Evolutionary conservation across 2,113 vertebrate species (phyloP).

Genomic region (Semicossyphus pulcher): DNA sequence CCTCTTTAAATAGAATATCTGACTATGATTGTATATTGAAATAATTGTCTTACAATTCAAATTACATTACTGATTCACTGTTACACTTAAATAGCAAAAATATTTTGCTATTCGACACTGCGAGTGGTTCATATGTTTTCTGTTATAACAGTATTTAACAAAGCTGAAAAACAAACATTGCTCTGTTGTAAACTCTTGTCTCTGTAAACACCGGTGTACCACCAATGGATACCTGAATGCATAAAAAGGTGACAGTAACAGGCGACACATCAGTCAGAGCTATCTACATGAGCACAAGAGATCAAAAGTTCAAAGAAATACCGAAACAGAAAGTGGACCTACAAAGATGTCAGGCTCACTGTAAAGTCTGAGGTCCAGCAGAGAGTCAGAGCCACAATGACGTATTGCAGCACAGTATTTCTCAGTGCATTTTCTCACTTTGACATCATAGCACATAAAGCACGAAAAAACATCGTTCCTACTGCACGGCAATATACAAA

Average conservation of each 20-base stretch:
- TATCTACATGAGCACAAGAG: constrained; percentile 54
- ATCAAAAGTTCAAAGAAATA: constrained; percentile 12
- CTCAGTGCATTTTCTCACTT: constrained; percentile 76
- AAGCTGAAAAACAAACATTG: constrained; percentile 39
- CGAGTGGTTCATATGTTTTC: constrained; percentile 39
- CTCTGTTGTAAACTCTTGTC: constrained; percentile 68
- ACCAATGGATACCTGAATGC: constrained; percentile 63
- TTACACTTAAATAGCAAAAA: constrained; percentile 20
- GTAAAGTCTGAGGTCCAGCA: constrained; percentile 49
- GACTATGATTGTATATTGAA: neutral
- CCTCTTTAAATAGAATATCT: constrained; percentile 5
- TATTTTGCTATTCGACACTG: constrained; percentile 28
- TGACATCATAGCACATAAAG: constrained; percentile 76
- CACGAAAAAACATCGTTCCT: constrained; percentile 66
- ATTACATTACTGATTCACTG: constrained; percentile 28
- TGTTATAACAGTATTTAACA: constrained; percentile 26
- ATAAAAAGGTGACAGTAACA: constrained; percentile 66
- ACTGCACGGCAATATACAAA: constrained; percentile 70
- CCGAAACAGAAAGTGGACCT: constrained; percentile 27
- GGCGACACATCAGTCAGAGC: constrained; percentile 41
- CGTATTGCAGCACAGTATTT: constrained; percentile 64
- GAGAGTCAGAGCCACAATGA: constrained; percentile 61
- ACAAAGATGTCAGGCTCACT: constrained; percentile 46
- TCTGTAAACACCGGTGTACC: constrained; percentile 65
- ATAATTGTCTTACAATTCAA: constrained; percentile 4